Evolutionary conservation across 1,140 invertebrate genomes (phyloP).

Genomic region (Gryllus bimaculatus): DNA sequence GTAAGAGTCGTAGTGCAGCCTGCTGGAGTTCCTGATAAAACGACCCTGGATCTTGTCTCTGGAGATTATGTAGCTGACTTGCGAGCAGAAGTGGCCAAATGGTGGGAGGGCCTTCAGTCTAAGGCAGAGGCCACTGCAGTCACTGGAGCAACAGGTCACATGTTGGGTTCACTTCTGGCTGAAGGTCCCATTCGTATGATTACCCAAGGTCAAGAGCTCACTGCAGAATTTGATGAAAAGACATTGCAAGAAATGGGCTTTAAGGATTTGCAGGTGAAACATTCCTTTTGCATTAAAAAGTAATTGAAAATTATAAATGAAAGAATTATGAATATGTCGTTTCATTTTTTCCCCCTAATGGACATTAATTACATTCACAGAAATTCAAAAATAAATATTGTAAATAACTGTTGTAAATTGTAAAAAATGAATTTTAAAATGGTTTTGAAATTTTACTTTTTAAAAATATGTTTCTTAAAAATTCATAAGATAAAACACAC

Average conservation of each 20-base stretch:
- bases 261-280: conserved; percentile 57
- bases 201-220: conserved; percentile 85
- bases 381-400: too few relatives aligned
- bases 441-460: too few relatives aligned
- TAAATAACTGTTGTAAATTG: too few relatives aligned
- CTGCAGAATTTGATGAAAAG: conserved; percentile 87
- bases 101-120: conserved; percentile 63
- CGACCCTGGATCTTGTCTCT: conserved; percentile 61
- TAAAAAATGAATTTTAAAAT: too few relatives aligned
- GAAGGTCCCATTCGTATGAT: conserved; percentile 85
- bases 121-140: conserved; percentile 31
- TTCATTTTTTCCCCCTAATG: too few relatives aligned
- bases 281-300: too few relatives aligned
- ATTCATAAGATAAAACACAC: too few relatives aligned
- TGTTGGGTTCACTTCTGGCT: conserved; percentile 51
- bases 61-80: conserved; percentile 82
- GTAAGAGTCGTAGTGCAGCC: conserved; percentile 74
- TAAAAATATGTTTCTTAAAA: too few relatives aligned
- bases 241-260: conserved; percentile 81
- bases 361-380: too few relatives aligned
- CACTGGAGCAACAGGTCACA: neutral
- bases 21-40: conserved; percentile 71
- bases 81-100: conserved; percentile 84
- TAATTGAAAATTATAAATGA: too few relatives aligned
- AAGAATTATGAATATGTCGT: too few relatives aligned